phyloP scores from a whole-genome alignment of 2,113 vertebrate species.

The Zingel zingel region DNA sequence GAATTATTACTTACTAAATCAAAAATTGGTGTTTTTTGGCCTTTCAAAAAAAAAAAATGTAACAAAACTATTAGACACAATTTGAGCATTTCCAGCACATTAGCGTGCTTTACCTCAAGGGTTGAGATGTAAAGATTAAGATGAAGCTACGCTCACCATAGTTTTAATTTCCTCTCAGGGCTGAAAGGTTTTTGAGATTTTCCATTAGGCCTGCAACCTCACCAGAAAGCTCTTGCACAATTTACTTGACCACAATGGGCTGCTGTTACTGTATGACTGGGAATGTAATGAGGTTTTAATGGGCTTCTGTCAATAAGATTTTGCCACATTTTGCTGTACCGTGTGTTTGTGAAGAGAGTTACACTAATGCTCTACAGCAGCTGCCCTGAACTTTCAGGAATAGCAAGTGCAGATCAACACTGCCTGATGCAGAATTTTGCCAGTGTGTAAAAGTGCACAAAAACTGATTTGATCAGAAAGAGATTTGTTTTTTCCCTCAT shows the following conservation, averaged over 20 bases:
- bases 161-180: slow-evolving; percentile 43
- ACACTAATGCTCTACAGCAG: slow-evolving; percentile 14
- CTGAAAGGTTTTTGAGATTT: slow-evolving; percentile 47
- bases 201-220: slow-evolving; percentile 58
- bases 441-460: neutral
- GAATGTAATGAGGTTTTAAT: slow-evolving; percentile 66
- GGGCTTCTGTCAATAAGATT: slow-evolving; percentile 58
- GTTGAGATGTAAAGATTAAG: slow-evolving; percentile 20
- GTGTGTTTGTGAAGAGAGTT: slow-evolving; percentile 23
- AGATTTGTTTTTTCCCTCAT: neutral
- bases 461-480: neutral
- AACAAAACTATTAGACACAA: neutral
- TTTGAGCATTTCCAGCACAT: neutral
- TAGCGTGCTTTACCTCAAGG: neutral
- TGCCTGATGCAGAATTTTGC: neutral
- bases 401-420: slow-evolving; percentile 1
- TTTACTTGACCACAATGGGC: slow-evolving; percentile 35
- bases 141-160: neutral
- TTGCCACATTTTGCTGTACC: slow-evolving; percentile 25
- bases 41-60: neutral
- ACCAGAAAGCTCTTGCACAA: slow-evolving; percentile 18
- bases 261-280: slow-evolving; percentile 36
- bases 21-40: neutral
- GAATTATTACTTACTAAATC: neutral
- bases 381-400: slow-evolving; percentile 4